phyloP scores from a whole-genome alignment of 92 coral and sea anemone genomes.

The Porites cylindrica region DNA sequence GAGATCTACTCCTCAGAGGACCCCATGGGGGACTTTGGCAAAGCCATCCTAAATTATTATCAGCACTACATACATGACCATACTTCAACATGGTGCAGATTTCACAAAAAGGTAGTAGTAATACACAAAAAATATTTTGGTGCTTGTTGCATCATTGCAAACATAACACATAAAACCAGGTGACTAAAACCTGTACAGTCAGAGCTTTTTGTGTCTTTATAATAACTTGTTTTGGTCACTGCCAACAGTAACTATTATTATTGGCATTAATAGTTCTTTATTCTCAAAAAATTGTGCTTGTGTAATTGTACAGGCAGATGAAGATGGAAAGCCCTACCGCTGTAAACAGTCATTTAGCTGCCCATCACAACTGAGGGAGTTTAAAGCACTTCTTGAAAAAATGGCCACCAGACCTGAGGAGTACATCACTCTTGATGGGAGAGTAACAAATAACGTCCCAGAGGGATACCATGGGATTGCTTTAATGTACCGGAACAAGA shows the following conservation, averaged over 20 bases:
- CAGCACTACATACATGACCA: slow-evolving; percentile 56
- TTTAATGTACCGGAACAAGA: slow-evolving; percentile 21
- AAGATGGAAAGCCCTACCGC: slow-evolving; percentile 48
- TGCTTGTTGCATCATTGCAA: neutral
- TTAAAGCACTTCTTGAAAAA: slow-evolving; percentile 46
- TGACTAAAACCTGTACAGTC: no score
- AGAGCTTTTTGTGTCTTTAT: no score
- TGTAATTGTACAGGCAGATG: slow-evolving; percentile 18
- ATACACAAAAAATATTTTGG: neutral
- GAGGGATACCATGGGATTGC: slow-evolving; percentile 43
- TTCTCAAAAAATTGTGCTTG: neutral
- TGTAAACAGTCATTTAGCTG: slow-evolving; percentile 61
- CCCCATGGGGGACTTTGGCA: slow-evolving; percentile 1
- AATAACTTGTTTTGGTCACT: no score
- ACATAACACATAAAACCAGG: neutral
- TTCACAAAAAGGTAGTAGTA: slow-evolving; percentile 33
- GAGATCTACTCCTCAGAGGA: no score
- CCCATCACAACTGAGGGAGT: slow-evolving; percentile 44
- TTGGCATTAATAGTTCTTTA: no score
- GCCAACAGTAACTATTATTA: no score
- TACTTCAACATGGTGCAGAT: slow-evolving; percentile 39
- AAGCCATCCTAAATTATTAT: slow-evolving; percentile 42
- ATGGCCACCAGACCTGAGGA: slow-evolving; percentile 46
- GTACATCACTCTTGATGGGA: slow-evolving; percentile 27
- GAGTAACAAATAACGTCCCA: slow-evolving; percentile 23